Evolutionary conservation across 2,113 vertebrate species (phyloP).

Genomic region (Xyliphius kryptos): DNA sequence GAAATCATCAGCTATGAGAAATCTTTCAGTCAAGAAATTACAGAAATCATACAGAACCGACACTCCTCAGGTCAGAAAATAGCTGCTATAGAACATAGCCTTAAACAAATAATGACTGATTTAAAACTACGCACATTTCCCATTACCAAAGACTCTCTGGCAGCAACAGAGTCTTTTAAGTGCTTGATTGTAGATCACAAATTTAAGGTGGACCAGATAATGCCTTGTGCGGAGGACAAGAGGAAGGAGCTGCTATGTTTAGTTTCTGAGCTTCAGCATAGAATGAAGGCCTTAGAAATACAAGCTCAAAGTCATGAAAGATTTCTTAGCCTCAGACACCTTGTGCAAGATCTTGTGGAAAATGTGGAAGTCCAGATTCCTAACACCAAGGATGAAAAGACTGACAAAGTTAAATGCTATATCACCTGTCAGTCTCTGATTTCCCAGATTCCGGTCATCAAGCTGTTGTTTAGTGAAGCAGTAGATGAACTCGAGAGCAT

Average conservation of each 20-base stretch:
- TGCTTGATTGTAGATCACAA: slow-evolving; percentile 56
- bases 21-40: slow-evolving; percentile 57
- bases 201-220: slow-evolving; percentile 52
- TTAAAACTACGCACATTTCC: slow-evolving; percentile 53
- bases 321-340: slow-evolving; percentile 61
- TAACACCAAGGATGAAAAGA: slow-evolving; percentile 47
- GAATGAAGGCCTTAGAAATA: slow-evolving; percentile 52
- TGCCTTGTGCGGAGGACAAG: slow-evolving; percentile 50
- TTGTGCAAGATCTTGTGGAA: slow-evolving; percentile 60
- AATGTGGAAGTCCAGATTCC: slow-evolving; percentile 58
- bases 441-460: slow-evolving; percentile 62
- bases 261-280: slow-evolving; percentile 59
- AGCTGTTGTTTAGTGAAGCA: slow-evolving; percentile 56
- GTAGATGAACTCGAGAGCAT: slow-evolving; percentile 60
- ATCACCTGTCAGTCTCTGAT: slow-evolving; percentile 61
- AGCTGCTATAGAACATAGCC: slow-evolving; percentile 57
- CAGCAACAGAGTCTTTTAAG: slow-evolving; percentile 48
- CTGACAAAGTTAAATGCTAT: slow-evolving; percentile 50
- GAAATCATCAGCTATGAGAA: slow-evolving; percentile 63
- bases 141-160: slow-evolving; percentile 53
- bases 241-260: slow-evolving; percentile 47
- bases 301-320: slow-evolving; percentile 54
- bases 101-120: slow-evolving; percentile 52
- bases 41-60: slow-evolving; percentile 52
- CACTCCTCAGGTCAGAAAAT: slow-evolving; percentile 59